Evolutionary conservation across 2,888 invertebrate genomes (phyloP).

Genomic region (Macaria liturata): DNA sequence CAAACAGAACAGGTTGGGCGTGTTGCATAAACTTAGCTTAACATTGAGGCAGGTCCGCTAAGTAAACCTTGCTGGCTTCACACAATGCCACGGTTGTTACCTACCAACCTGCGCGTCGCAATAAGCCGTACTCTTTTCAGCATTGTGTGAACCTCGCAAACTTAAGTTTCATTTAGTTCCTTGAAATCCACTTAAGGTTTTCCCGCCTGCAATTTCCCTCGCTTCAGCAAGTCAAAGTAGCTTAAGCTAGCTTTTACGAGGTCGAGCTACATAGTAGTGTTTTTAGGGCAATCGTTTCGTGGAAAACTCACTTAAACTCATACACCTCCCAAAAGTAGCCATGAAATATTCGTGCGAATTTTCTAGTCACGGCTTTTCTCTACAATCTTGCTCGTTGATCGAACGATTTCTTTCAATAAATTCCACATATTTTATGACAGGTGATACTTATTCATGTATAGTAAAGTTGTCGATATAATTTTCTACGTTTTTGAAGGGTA

Average conservation of each 20-base stretch:
- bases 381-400: too few species aligned
- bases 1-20: conserved; percentile 24
- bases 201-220: conserved; percentile 3
- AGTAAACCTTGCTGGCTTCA: conserved; percentile 24
- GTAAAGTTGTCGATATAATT: too few species aligned
- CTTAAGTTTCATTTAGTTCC: conserved; percentile 7
- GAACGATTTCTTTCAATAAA: too few species aligned
- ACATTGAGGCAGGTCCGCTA: conserved; percentile 41
- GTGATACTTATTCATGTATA: too few species aligned
- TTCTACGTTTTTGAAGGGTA: too few species aligned
- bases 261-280: conserved; percentile 3
- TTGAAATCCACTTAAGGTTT: conserved; percentile 6
- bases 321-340: too few species aligned
- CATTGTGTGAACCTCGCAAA: conserved; percentile 4
- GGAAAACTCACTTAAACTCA: conserved; percentile 4
- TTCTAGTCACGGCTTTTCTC: too few species aligned
- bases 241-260: conserved; percentile 8
- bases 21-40: conserved; percentile 22
- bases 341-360: too few species aligned
- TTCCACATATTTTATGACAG: too few species aligned
- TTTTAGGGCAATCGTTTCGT: conserved; percentile 19
- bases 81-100: conserved; percentile 20
- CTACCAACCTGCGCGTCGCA: conserved; percentile 1
- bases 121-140: background rate
- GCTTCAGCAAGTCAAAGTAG: conserved; percentile 10